These are phyloP conservation scores for Scolopax mira DNA, from an alignment of 2,113 vertebrate genomes.

Conservation along the genomic window DNA sequence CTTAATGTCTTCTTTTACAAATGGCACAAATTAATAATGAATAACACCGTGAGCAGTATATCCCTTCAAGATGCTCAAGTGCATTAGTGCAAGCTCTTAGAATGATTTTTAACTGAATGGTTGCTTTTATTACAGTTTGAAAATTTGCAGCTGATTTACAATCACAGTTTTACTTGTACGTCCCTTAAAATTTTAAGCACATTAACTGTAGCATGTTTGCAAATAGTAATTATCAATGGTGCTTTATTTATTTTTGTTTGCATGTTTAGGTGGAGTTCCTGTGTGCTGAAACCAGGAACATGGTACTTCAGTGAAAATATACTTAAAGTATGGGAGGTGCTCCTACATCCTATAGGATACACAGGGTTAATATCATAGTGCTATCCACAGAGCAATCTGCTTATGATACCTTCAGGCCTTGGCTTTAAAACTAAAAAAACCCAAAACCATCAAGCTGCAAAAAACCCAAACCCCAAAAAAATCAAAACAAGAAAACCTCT, in stretches of 20 bases:
- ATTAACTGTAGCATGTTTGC: background rate
- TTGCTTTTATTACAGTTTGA: conserved; percentile 7
- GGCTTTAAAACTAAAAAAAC: background rate
- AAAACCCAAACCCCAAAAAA: background rate
- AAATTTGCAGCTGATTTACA: background rate
- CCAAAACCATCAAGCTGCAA: background rate
- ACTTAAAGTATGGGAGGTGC: background rate
- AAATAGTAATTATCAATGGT: background rate
- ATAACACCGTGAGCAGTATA: background rate
- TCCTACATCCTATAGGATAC: background rate
- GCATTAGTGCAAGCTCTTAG: background rate
- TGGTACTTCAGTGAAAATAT: background rate
- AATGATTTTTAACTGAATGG: background rate
- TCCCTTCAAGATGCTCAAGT: background rate
- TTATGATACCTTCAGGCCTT: background rate
- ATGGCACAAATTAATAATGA: background rate
- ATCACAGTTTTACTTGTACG: background rate
- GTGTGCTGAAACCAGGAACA: background rate
- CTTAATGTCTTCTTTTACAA: conserved; percentile 6
- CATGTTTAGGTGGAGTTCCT: background rate
- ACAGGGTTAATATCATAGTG: background rate
- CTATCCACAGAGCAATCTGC: background rate
- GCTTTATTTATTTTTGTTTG: background rate
- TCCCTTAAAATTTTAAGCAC: background rate
- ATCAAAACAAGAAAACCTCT: background rate